These are phyloP conservation scores for Agraylea sexmaculata DNA, from an alignment of 1,140 invertebrate genomes.

Conservation along the genomic window DNA sequence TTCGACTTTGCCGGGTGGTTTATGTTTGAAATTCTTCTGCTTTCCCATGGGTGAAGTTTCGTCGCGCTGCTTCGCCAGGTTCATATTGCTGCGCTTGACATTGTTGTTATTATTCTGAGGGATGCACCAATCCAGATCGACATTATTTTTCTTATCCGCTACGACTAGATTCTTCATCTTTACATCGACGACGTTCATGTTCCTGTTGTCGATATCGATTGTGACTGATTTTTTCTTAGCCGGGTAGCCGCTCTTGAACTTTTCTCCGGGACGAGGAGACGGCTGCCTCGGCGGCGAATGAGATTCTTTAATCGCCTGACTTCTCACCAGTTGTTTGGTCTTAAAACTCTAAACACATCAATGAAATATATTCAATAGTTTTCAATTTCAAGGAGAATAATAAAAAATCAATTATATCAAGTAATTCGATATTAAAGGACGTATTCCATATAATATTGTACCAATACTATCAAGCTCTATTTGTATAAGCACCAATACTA, in stretches of 20 bases:
- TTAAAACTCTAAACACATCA: constrained; percentile 48
- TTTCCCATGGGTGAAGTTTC: not conserved
- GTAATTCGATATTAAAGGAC: too few relatives aligned
- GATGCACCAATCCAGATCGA: not conserved
- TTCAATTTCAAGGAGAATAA: constrained; percentile 1
- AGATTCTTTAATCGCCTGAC: constrained; percentile 79
- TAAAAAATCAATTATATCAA: not conserved
- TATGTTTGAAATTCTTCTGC: constrained; percentile 1
- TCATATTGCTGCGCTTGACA: constrained; percentile 4
- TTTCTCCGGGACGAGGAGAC: constrained; percentile 33
- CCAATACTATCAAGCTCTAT: too few relatives aligned
- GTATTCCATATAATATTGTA: too few relatives aligned
- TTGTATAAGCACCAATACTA: too few relatives aligned
- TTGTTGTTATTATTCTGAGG: constrained; percentile 2
- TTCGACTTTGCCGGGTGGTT: constrained; percentile 11
- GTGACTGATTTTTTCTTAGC: constrained; percentile 17
- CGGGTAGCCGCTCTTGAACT: constrained; percentile 6
- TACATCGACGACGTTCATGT: constrained; percentile 1
- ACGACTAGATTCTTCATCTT: not conserved
- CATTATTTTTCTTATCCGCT: not conserved
- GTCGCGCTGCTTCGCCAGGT: not conserved
- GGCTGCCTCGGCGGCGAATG: constrained; percentile 69
- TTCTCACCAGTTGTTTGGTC: constrained; percentile 72
- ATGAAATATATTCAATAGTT: too few relatives aligned
- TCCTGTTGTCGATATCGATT: constrained; percentile 17